Evolutionary conservation across 2,113 vertebrate species (phyloP), one percentile per base, ranked within the genome.

Genomic region (Raja brachyura): DNA sequence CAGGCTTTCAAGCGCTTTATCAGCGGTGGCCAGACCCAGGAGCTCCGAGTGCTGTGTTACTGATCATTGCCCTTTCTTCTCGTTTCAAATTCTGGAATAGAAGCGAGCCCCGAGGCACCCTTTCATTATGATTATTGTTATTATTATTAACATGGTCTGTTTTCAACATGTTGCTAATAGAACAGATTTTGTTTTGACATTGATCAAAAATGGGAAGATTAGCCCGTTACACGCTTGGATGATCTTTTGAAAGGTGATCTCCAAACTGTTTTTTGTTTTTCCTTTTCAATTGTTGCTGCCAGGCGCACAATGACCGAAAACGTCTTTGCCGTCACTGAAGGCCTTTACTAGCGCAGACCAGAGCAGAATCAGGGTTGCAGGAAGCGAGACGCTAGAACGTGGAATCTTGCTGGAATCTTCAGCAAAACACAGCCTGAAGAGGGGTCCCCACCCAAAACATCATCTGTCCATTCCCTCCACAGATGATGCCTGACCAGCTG

Each of bases 191-290:
- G 94, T 95, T 96, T 95, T 94, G 95, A 94, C 94, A 93, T 93
- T 94, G 94, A 96, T 96, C 94, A 96, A 96, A 95, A 96, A 93
- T 94, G 95, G 94, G 95, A 96, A 48, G 96, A 96, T 95, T 94
- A 61, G 59, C 83, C 83, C n/a, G 63, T 88, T 63, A 66, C 59
- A 88, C 31, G 83, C 13, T 7, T 88, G 83, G 83, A 61, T 66
- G 28, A 31, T 88, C 83, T 88, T 88, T 88, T 88, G 59, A 88
- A 88, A 61, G 28, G 56, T 13, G 83, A 88, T 88, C n/a, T 63
- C 83, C 16, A 88, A 81, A 63, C 59, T 25, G 14, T 5, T 4
- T 63, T 63, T 28, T 66, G 22, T 73, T 63, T 88, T 33, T 88
- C 31, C 22, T 59, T 66, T 88, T 88, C 28, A 16, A 61, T 31